A percentile compares a stretch with the other conserved stretches of the same genome.
These are phyloP conservation scores for Poecilia picta DNA, from an alignment of 2,797 vertebrate genomes.

Conservation along the genomic window DNA sequence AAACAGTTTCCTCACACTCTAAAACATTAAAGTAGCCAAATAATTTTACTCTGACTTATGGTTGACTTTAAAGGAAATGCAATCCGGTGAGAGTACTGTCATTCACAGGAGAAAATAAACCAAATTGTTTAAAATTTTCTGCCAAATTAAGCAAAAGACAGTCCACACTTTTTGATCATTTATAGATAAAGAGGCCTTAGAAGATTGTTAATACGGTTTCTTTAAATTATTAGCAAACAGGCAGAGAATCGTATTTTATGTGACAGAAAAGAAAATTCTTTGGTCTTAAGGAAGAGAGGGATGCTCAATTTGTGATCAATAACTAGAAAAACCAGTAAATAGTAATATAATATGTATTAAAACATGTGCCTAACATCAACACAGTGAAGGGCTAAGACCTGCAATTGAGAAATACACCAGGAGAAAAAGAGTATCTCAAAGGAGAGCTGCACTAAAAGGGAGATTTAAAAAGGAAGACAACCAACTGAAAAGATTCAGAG, in stretches of 20 bases:
- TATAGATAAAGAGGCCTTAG: background rate
- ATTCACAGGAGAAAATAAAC: background rate
- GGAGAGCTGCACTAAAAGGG: slow-evolving; percentile 17
- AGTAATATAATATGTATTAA: background rate
- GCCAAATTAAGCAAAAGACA: background rate
- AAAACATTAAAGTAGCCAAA: background rate
- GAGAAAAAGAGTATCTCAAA: slow-evolving; percentile 9
- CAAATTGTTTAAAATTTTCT: background rate
- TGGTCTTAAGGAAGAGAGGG: background rate
- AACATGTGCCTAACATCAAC: background rate
- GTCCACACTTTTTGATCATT: background rate
- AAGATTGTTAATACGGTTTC: background rate
- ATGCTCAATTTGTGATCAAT: background rate
- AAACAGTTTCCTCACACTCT: background rate
- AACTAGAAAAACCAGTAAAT: background rate
- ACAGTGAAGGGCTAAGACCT: background rate
- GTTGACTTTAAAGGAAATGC: background rate
- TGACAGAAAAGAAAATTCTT: background rate
- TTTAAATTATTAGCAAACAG: background rate
- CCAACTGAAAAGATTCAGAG: slow-evolving; percentile 23
- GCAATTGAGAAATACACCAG: background rate
- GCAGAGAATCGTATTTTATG: background rate
- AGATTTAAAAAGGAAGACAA: slow-evolving; percentile 34
- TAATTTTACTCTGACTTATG: background rate
- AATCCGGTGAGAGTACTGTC: background rate